phyloP scores from a whole-genome alignment of 2,888 invertebrate genomes.

The Scaptodrosophila latifasciaeformis region DNA sequence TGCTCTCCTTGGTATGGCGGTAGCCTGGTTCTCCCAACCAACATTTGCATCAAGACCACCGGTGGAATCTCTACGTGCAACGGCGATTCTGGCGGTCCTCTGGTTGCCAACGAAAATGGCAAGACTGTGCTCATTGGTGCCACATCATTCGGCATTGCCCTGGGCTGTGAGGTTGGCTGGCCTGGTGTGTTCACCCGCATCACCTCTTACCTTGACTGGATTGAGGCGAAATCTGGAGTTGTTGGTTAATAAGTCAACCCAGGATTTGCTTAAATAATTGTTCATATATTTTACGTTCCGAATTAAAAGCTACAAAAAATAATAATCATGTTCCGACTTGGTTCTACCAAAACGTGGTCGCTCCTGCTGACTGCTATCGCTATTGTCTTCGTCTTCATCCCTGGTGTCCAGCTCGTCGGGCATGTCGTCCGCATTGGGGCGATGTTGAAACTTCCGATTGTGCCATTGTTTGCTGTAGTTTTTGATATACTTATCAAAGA shows the following conservation, averaged over 20 bases:
- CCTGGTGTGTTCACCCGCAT: constrained; percentile 72
- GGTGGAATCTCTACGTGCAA: constrained; percentile 66
- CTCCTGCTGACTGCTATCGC: constrained; percentile 40
- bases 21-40: constrained; percentile 28
- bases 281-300: constrained; percentile 40
- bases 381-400: constrained; percentile 47
- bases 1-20: constrained; percentile 51
- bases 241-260: constrained; percentile 30
- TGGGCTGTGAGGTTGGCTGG: constrained; percentile 69
- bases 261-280: constrained; percentile 33
- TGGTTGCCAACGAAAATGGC: constrained; percentile 53
- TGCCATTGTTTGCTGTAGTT: constrained; percentile 40
- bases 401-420: constrained; percentile 15
- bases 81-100: constrained; percentile 73
- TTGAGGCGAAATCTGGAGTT: constrained; percentile 45
- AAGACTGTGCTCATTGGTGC: constrained; percentile 59
- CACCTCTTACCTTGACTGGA: constrained; percentile 70
- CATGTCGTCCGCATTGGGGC: constrained; percentile 2
- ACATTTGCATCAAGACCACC: constrained; percentile 65
- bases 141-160: constrained; percentile 67
- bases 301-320: constrained; percentile 50
- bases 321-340: constrained; percentile 46
- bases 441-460: constrained; percentile 31
- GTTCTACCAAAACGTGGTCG: constrained; percentile 25
- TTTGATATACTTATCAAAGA: constrained; percentile 51